phyloP scores from a whole-genome alignment of 1,140 invertebrate genomes.

The Belonocnema kinseyi region DNA sequence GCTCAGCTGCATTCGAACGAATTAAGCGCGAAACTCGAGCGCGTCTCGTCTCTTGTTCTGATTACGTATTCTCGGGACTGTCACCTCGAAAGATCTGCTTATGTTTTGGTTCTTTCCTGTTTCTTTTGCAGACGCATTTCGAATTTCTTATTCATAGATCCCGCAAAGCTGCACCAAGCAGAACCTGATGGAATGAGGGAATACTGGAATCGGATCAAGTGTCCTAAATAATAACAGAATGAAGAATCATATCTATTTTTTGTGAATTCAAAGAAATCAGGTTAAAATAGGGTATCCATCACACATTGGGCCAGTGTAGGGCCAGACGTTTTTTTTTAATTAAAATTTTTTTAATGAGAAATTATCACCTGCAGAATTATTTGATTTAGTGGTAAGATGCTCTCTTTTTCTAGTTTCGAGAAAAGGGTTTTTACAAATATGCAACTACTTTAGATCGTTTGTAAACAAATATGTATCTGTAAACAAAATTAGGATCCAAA shows the following conservation, averaged over 20 bases:
- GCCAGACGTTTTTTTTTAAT: too few species aligned
- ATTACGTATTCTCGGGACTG: constrained; percentile 26
- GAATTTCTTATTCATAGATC: constrained; percentile 25
- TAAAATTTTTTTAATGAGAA: too few species aligned
- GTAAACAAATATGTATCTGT: too few species aligned
- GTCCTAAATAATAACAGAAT: not conserved
- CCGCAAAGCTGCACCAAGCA: not conserved
- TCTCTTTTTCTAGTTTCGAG: too few species aligned
- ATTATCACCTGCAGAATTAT: too few species aligned
- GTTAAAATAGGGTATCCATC: too few species aligned
- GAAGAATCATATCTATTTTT: not conserved
- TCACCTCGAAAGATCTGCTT: not conserved
- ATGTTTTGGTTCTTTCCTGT: not conserved
- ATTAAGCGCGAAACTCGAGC: constrained; percentile 38
- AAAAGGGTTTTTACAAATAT: too few species aligned
- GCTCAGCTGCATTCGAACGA: constrained; percentile 36
- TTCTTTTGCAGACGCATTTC: not conserved
- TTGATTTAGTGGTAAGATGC: too few species aligned
- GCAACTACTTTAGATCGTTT: too few species aligned
- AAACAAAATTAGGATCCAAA: too few species aligned
- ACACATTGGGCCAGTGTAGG: too few species aligned
- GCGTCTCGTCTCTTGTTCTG: constrained; percentile 23
- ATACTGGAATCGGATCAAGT: not conserved
- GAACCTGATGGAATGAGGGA: not conserved
- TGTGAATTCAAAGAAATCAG: too few species aligned